phyloP scores from a whole-genome alignment of 2,797 vertebrate genomes.

The Ctenosaura bakeri region DNA sequence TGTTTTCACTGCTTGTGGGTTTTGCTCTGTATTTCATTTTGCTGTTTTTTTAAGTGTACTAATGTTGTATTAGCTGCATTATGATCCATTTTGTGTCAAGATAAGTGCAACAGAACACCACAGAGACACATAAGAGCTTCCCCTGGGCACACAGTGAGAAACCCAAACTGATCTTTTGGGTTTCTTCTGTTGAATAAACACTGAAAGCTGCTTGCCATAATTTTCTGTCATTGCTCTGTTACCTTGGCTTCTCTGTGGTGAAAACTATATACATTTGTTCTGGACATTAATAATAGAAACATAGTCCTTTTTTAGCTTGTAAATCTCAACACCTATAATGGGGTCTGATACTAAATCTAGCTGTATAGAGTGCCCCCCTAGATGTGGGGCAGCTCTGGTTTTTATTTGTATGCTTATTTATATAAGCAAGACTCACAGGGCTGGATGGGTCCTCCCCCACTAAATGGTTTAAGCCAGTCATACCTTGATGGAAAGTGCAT shows the following conservation, averaged over 20 bases:
- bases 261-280: neutral
- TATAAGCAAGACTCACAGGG: neutral
- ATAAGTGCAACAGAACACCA: neutral
- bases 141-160: neutral
- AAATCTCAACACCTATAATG: neutral
- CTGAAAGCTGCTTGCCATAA: neutral
- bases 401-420: neutral
- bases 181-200: neutral
- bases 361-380: neutral
- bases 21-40: neutral
- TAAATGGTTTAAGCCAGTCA: neutral
- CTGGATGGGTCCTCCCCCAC: neutral
- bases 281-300: neutral
- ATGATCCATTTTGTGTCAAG: neutral
- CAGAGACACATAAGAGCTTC: neutral
- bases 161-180: neutral
- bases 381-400: no score
- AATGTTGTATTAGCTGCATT: neutral
- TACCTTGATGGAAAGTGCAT: neutral
- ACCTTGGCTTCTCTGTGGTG: neutral
- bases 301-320: neutral
- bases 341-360: neutral
- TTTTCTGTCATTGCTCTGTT: neutral
- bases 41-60: neutral
- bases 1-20: neutral